phyloP scores from a whole-genome alignment of 2,113 vertebrate species.

The Reinhardtius hippoglossoides region DNA sequence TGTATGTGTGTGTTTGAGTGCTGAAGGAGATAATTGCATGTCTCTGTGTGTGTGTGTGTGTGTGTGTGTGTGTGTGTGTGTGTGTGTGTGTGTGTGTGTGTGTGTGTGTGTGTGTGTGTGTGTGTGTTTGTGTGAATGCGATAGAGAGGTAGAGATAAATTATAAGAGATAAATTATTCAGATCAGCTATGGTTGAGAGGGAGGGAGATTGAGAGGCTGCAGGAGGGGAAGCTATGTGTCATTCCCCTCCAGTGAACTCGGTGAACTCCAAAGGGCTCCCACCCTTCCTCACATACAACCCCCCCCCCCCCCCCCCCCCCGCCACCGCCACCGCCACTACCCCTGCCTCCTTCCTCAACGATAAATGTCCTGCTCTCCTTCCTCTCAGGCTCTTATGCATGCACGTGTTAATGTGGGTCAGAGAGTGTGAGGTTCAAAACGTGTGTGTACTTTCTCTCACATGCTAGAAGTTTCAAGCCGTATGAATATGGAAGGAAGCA shows the following conservation, averaged over 20 bases:
- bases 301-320: slow-evolving; percentile 56
- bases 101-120: slow-evolving; percentile 14
- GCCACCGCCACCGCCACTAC: slow-evolving; percentile 26
- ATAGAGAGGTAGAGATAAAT: slow-evolving; percentile 71
- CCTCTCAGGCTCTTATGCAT: slow-evolving; percentile 59
- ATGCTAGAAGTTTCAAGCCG: too few relatives aligned
- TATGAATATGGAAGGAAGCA: too few relatives aligned
- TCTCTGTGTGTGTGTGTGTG: slow-evolving; percentile 17
- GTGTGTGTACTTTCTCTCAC: slow-evolving; percentile 18
- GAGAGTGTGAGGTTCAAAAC: slow-evolving; percentile 27
- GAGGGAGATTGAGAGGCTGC: slow-evolving; percentile 30
- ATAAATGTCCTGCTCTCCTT: slow-evolving; percentile 61
- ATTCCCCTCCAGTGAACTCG: slow-evolving; percentile 68
- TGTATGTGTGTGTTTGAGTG: slow-evolving; percentile 37
- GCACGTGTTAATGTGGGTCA: slow-evolving; percentile 52
- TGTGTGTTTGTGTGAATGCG: slow-evolving; percentile 46
- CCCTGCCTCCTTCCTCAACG: slow-evolving; percentile 42
- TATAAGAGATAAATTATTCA: slow-evolving; percentile 80
- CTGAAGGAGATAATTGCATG: slow-evolving; percentile 35
- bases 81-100: too few relatives aligned
- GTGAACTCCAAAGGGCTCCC: slow-evolving; percentile 59
- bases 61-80: slow-evolving; percentile 27
- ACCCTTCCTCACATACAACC: slow-evolving; percentile 7
- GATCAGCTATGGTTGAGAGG: slow-evolving; percentile 32
- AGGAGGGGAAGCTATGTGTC: slow-evolving; percentile 62